Conservation (phyloP, 1,140 invertebrate species). For the Leptinotarsa undecemlineata region DNA sequence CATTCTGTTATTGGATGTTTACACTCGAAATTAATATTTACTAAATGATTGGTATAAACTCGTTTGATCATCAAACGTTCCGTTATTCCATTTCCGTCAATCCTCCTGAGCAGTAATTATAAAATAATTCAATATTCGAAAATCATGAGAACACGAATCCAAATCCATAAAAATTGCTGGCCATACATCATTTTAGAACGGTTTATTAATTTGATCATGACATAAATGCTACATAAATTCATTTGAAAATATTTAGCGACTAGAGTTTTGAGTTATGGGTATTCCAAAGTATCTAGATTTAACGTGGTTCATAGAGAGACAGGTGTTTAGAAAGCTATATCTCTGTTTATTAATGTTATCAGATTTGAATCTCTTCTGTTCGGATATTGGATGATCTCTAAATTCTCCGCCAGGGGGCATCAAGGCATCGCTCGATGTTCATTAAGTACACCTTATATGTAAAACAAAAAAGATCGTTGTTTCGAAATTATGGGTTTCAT, state of each 20-base stretch:
- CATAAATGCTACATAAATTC: constrained; percentile 15
- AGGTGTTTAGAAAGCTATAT: constrained; percentile 21
- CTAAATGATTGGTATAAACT: not conserved
- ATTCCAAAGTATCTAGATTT: not conserved
- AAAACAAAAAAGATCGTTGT: constrained; percentile 26
- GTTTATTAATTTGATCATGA: constrained; percentile 10
- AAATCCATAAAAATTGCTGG: not conserved
- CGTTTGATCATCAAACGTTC: not conserved
- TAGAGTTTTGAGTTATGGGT: not conserved
- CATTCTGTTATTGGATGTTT: no score
- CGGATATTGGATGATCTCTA: constrained; percentile 14
- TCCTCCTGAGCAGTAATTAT: not conserved
- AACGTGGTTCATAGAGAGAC: not conserved
- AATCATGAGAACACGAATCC: constrained; percentile 5
- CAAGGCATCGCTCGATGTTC: not conserved
- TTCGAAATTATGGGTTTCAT: constrained; percentile 28
- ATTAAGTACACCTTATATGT: constrained; percentile 18
- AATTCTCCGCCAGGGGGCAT: constrained; percentile 2
- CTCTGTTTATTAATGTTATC: constrained; percentile 20
- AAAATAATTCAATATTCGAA: not conserved
- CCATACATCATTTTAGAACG: not conserved
- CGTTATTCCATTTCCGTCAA: not conserved
- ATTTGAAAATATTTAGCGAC: constrained; percentile 4
- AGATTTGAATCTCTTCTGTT: constrained; percentile 14
- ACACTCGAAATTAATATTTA: not conserved